Conservation (phyloP, 2,888 invertebrate species). For the Agonum fuliginosum region DNA sequence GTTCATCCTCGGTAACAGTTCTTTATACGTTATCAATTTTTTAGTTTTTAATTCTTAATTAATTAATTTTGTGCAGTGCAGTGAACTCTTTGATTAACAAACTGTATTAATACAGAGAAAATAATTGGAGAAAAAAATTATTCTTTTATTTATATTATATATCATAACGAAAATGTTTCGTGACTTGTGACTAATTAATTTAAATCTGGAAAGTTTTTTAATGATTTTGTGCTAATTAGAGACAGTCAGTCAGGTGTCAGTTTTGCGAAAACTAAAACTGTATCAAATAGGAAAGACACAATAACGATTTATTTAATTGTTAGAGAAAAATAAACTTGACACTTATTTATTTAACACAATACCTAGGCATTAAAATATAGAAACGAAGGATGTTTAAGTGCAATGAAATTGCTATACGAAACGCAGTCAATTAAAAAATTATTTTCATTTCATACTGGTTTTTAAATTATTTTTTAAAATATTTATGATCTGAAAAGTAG, state of each 20-base stretch:
- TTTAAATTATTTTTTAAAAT: too few species aligned
- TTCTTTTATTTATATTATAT: slow-evolving; percentile 1
- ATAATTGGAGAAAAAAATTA: slow-evolving; percentile 6
- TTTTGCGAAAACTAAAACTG: slow-evolving; percentile 6
- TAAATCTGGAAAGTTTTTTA: slow-evolving; percentile 22
- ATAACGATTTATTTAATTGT: slow-evolving; percentile 1
- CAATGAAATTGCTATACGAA: too few species aligned
- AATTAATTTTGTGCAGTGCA: not conserved
- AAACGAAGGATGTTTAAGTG: too few species aligned
- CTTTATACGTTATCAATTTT: not conserved
- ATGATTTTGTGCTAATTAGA: slow-evolving; percentile 28
- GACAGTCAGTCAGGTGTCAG: slow-evolving; percentile 14
- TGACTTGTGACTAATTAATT: slow-evolving; percentile 36
- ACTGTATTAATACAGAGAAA: not conserved
- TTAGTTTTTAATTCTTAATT: not conserved
- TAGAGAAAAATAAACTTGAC: not conserved
- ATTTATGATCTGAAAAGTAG: too few species aligned
- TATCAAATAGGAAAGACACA: not conserved
- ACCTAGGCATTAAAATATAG: too few species aligned
- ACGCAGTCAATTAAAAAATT: too few species aligned
- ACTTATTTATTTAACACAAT: too few species aligned
- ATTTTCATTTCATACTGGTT: too few species aligned
- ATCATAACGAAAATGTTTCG: not conserved
- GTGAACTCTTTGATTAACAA: slow-evolving; percentile 27
- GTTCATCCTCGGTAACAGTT: slow-evolving; percentile 5